phyloP scores from a whole-genome alignment of 2,113 vertebrate genomes.

The Trichechus manatus region DNA sequence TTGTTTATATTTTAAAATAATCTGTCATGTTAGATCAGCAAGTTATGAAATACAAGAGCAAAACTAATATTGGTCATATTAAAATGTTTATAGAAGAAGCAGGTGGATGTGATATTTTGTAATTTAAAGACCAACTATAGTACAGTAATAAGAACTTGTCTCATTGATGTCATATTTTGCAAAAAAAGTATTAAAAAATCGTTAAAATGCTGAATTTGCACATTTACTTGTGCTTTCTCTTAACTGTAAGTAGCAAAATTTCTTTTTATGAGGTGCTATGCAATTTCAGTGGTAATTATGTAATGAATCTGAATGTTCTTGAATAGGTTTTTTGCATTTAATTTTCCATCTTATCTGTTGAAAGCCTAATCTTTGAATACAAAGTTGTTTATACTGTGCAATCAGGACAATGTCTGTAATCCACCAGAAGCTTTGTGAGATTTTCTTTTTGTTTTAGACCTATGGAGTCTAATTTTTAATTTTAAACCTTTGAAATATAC shows the following conservation, averaged over 20 bases:
- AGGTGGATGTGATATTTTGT: background rate
- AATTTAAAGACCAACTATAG: slow-evolving; percentile 2
- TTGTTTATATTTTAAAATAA: slow-evolving; percentile 38
- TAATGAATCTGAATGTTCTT: background rate
- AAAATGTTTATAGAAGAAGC: background rate
- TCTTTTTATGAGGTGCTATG: background rate
- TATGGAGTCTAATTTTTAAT: background rate
- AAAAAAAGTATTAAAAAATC: background rate
- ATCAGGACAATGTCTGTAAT: background rate
- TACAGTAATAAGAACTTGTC: background rate
- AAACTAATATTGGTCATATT: slow-evolving; percentile 10
- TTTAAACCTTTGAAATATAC: background rate
- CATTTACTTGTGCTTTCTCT: background rate
- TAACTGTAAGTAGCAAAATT: slow-evolving; percentile 16
- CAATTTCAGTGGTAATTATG: slow-evolving; percentile 10
- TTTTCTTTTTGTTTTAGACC: background rate
- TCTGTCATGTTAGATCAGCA: background rate
- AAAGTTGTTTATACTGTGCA: background rate
- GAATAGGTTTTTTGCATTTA: slow-evolving; percentile 5
- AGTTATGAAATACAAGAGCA: background rate
- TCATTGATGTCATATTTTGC: background rate
- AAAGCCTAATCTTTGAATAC: background rate
- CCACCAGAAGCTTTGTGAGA: background rate
- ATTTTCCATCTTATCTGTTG: background rate
- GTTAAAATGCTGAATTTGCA: slow-evolving; percentile 36